Base-by-base conservation (phyloP, 1,140 invertebrate genomes). In the Acromyrmex echinatior region DNA sequence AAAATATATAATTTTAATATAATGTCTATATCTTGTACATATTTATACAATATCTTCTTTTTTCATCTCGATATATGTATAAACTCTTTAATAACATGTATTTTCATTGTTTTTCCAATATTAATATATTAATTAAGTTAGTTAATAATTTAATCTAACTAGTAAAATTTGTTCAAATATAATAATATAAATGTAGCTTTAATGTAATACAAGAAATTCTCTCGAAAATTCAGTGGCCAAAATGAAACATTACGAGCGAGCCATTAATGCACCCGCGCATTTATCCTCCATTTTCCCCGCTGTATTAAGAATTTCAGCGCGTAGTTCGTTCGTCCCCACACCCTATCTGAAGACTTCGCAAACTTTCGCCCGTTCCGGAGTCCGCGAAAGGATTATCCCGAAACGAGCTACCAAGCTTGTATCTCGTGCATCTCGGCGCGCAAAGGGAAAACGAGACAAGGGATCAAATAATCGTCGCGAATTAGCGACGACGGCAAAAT, bases 401-500 rank as follows among this genome's bases (percentile, higher is more conserved):
- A 53, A 85, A 77, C 56, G 68, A 87, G 51, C 58, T 45, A n/a
- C 70, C n/a, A 21, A 21, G 53, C 45, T 63, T 63, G 73, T 71
- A 71, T 82, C 71, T 68, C 39, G 35, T 9, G 53, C 31, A 39
- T 21, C 66, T 60, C 45, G 16, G 4, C 62, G 62, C 45, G 56
- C 35, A 60, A 76, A 39, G 53, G 21, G 35, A 25, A 66, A 76
- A 39, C 77, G 71, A 53, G 62, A 49, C 58, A 49, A 49, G 62
- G 58, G 66, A 79, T 89, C 81, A 78, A 86, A 86, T 90, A 86
- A 90, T 91, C 62, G 84, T 71, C 63, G 79, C 49, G 87, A 91
- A 91, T 91, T 88, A 88, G 74, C 62, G 51, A 35, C 60, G 68
- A 71, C 58, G 74, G 56, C 70, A 62, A 74, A 82, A 82, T 91